Conservation (phyloP, 2,888 invertebrate genomes). For the Lacanobia wlatinum region DNA sequence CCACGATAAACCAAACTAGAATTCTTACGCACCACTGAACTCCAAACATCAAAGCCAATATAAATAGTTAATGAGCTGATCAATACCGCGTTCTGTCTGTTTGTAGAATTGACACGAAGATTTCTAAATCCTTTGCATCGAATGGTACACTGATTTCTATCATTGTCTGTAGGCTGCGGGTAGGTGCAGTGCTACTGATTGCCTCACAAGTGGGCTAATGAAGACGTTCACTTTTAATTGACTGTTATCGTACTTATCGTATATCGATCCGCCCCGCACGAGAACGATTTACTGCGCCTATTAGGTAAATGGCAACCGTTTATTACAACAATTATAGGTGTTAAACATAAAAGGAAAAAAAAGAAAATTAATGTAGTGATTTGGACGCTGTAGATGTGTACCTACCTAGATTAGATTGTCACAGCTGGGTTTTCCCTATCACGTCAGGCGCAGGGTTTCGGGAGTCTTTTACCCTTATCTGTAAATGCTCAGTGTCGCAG, state of each 20-base stretch:
- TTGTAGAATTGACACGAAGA: constrained; percentile 57
- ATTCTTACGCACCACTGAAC: constrained; percentile 16
- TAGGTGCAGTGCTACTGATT: constrained; percentile 24
- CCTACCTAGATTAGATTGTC: not conserved
- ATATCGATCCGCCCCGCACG: constrained; percentile 52
- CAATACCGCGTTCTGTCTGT: constrained; percentile 52
- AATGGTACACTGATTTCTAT: constrained; percentile 54
- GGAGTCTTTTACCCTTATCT: not conserved
- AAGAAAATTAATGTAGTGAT: not conserved
- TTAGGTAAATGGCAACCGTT: constrained; percentile 29
- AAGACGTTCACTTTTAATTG: constrained; percentile 58
- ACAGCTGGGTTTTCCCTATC: not conserved
- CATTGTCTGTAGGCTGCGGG: constrained; percentile 30
- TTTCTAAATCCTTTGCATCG: constrained; percentile 59
- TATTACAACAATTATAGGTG: constrained; percentile 19
- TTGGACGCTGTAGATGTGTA: not conserved
- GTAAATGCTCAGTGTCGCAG: not conserved
- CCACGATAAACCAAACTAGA: not conserved
- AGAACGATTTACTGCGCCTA: constrained; percentile 24
- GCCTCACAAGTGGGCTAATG: constrained; percentile 55
- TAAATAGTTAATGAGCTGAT: constrained; percentile 55
- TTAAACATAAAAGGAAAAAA: not conserved
- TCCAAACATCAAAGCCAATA: constrained; percentile 40
- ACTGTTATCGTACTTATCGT: constrained; percentile 34
- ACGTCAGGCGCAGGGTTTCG: not conserved